These are phyloP conservation scores for Stegophylla sp. DNA, from an alignment of 2,888 invertebrate genomes.

Conservation along the genomic window DNA sequence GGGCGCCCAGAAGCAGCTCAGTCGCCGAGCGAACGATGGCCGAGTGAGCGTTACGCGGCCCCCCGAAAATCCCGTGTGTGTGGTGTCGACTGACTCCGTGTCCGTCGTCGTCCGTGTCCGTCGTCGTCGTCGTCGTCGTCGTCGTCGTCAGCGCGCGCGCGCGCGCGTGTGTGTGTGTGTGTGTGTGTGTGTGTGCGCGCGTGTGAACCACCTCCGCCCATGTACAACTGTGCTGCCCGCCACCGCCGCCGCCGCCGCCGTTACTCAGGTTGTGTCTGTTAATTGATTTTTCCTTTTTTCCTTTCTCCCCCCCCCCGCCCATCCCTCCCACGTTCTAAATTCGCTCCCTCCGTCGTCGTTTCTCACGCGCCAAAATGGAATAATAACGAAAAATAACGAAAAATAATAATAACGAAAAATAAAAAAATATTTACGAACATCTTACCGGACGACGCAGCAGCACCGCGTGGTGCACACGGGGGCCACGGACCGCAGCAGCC, in stretches of 20 bases:
- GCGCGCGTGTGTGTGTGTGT: background rate
- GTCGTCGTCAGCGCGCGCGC: slow-evolving; percentile 6
- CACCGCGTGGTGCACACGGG: background rate
- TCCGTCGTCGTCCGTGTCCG: background rate
- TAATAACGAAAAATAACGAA: too few species aligned
- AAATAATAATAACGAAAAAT: too few species aligned
- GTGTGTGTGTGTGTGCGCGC: background rate
- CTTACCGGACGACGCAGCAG: too few species aligned
- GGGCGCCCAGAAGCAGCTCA: slow-evolving; percentile 56
- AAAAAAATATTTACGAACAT: background rate
- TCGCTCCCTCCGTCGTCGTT: too few species aligned
- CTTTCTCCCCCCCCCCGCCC: too few species aligned
- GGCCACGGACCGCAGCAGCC: background rate
- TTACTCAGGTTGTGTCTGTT: background rate
- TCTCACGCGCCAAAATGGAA: too few species aligned
- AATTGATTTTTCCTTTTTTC: background rate
- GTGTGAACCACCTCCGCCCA: background rate
- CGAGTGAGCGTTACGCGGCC: slow-evolving; percentile 49
- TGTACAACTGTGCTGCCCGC: background rate
- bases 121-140: background rate
- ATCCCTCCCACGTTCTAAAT: too few species aligned
- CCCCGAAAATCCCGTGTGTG: slow-evolving; percentile 8
- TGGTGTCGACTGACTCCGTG: background rate
- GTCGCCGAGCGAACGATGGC: slow-evolving; percentile 57
- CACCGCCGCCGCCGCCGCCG: background rate